These are phyloP conservation scores for Corythaeola cristata DNA, from an alignment of 2,113 vertebrate genomes.

Conservation along the genomic window DNA sequence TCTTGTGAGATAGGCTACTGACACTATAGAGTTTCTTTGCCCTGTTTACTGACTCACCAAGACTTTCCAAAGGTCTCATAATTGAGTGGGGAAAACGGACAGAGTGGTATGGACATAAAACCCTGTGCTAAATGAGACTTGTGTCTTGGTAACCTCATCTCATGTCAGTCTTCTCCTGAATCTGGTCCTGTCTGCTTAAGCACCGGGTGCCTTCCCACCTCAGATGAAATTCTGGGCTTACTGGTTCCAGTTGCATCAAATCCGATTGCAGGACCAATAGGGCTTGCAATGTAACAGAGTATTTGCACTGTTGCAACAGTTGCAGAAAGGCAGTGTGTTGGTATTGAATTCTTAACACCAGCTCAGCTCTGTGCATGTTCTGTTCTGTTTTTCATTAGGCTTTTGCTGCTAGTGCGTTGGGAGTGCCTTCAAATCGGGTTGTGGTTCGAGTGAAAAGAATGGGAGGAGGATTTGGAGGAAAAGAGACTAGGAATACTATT, in stretches of 20 bases:
- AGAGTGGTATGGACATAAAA: not conserved
- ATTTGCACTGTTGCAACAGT: not conserved
- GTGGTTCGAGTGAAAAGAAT: conserved; percentile 92
- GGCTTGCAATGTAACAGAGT: not conserved
- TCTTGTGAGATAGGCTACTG: not conserved
- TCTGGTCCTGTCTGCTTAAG: not conserved
- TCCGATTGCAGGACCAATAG: not conserved
- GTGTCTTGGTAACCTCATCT: not conserved
- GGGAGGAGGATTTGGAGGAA: conserved; percentile 97
- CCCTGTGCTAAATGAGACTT: not conserved
- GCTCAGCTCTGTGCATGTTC: not conserved
- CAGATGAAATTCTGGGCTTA: not conserved
- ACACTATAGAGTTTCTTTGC: not conserved
- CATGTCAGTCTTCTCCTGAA: not conserved
- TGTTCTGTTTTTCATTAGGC: conserved; percentile 16
- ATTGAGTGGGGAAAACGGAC: not conserved
- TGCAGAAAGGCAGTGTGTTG: not conserved
- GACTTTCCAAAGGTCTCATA: not conserved
- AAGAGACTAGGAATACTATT: conserved; percentile 84
- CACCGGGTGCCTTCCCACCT: not conserved
- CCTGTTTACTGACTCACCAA: not conserved
- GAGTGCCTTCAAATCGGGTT: conserved; percentile 85
- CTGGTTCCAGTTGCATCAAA: not conserved
- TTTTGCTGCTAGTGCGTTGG: conserved; percentile 83
- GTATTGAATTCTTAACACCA: not conserved